Percentiles rank a stretch among this genome's conserved stretches.
phyloP scores from a whole-genome alignment of 2,888 invertebrate genomes.

The Hemithea aestivaria region DNA sequence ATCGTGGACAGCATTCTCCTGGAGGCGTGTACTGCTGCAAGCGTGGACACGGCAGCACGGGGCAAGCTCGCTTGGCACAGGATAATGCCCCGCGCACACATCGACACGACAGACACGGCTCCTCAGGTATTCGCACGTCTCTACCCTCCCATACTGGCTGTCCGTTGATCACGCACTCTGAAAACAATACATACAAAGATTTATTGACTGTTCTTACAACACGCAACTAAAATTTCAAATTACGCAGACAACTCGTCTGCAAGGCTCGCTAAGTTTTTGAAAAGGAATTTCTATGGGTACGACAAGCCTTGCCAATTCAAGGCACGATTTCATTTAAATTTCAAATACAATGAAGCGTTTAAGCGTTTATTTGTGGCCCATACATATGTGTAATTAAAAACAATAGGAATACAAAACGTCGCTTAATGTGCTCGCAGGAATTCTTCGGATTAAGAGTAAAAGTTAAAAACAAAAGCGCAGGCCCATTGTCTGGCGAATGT shows the following conservation, averaged over 20 bases:
- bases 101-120: conserved; percentile 91
- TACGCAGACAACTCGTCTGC: conserved; percentile 26
- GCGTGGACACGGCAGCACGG: conserved; percentile 90
- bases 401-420: conserved; percentile 37
- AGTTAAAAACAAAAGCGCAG: conserved; percentile 49
- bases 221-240: conserved; percentile 3
- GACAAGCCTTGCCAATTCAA: conserved; percentile 27
- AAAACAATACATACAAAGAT: conserved; percentile 32
- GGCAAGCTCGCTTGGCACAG: conserved; percentile 92
- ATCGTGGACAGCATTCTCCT: conserved; percentile 88
- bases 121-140: conserved; percentile 89
- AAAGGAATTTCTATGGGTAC: conserved; percentile 19
- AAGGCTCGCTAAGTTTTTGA: conserved; percentile 12
- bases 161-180: conserved; percentile 91
- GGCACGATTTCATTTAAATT: conserved; percentile 36
- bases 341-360: conserved; percentile 36
- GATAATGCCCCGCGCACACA: conserved; percentile 85
- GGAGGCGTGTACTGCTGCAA: conserved; percentile 83
- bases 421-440: conserved; percentile 34
- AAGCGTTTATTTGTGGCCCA: conserved; percentile 31
- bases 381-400: conserved; percentile 39
- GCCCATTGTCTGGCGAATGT: conserved; percentile 54
- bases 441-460: conserved; percentile 40
- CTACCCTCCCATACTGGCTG: conserved; percentile 89
- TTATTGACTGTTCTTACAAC: conserved; percentile 6